These are phyloP conservation scores for Zoanthus gigantus DNA, from an alignment of 92 coral and sea anemone genomes.

Conservation along the genomic window DNA sequence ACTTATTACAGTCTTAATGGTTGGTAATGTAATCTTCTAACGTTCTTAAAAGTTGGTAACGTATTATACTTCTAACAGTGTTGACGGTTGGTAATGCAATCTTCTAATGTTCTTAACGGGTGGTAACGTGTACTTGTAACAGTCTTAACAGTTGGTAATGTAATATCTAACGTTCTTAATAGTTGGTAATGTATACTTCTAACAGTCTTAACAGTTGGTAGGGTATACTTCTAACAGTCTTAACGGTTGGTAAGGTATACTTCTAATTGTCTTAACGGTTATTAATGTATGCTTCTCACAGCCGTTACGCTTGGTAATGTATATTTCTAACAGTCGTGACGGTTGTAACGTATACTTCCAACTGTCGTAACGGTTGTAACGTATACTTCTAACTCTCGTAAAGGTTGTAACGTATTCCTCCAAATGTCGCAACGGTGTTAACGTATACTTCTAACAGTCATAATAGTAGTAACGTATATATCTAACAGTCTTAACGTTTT, in stretches of 20 bases:
- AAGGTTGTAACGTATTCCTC: conserved; percentile 50
- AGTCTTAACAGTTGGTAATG: conserved; percentile 77
- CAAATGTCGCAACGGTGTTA: conserved; percentile 82
- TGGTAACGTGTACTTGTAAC: conserved; percentile 35
- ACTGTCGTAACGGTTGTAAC: conserved; percentile 77
- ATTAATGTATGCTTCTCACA: background rate
- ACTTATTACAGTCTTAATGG: background rate
- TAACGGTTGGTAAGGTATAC: background rate
- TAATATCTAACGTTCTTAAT: background rate
- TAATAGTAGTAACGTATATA: background rate
- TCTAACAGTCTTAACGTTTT: background rate
- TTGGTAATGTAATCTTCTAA: background rate
- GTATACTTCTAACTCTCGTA: conserved; percentile 62
- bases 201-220: background rate
- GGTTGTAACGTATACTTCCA: background rate
- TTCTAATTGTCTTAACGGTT: background rate
- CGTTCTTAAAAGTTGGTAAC: background rate
- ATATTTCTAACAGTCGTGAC: no score
- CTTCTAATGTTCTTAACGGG: no score
- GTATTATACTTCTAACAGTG: no score
- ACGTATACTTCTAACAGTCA: no score
- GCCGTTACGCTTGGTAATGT: no score
- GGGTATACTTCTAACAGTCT: no score
- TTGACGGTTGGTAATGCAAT: no score
- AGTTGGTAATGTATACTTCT: background rate